Conservation (phyloP, 2,888 invertebrate species). For the Papilio gigon region DNA sequence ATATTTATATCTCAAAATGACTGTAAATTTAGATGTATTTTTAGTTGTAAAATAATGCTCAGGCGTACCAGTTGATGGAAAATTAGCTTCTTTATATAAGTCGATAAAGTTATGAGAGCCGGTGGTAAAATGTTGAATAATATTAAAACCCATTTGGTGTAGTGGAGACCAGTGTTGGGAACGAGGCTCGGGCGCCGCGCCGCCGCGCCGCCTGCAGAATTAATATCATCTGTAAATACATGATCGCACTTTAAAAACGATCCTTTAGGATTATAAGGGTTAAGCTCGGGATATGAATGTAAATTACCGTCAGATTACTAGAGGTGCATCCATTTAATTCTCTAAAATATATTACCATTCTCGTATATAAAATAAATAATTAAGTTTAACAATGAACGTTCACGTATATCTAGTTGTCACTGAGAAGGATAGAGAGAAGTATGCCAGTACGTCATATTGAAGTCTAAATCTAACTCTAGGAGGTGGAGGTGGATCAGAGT, state of each 20-base stretch:
- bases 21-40: not conserved
- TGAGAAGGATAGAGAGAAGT: no score
- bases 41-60: no score
- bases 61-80: no score
- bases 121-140: not conserved
- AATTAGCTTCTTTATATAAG: no score
- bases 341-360: not conserved
- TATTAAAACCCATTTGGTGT: constrained; percentile 10
- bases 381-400: no score
- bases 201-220: constrained; percentile 58
- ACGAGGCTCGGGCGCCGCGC: constrained; percentile 48
- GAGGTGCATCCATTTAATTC: constrained; percentile 21
- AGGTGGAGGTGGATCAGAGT: no score
- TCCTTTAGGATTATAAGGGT: constrained; percentile 63
- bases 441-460: no score
- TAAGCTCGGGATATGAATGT: constrained; percentile 36
- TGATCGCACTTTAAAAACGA: constrained; percentile 67
- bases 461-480: no score
- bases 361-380: not conserved
- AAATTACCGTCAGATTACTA: constrained; percentile 29
- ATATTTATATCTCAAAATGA: not conserved
- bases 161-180: not conserved
- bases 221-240: constrained; percentile 61
- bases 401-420: not conserved
- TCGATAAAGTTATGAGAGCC: no score